Evolutionary conservation across 2,113 vertebrate genomes (phyloP).

Genomic region (Megaptera novaeangliae): DNA sequence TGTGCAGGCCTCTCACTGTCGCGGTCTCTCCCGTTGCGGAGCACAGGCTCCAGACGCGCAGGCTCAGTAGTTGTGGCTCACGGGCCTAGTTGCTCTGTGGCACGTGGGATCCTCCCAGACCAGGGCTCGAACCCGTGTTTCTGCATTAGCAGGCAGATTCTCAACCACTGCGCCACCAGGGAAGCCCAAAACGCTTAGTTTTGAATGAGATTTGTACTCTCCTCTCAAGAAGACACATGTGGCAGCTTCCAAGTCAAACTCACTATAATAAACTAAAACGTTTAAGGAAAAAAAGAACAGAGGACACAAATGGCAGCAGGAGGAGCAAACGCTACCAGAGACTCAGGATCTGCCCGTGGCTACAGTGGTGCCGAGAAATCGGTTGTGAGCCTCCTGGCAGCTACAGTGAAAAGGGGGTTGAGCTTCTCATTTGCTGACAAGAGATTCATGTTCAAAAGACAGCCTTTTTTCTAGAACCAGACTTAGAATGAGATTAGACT

Average conservation of each 20-base stretch:
- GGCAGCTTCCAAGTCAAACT: not conserved
- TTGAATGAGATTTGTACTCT: not conserved
- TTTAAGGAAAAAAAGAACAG: not conserved
- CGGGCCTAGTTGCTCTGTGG: too few species aligned
- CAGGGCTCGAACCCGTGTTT: too few species aligned
- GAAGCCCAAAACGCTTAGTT: too few species aligned
- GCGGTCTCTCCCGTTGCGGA: too few species aligned
- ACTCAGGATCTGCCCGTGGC: not conserved
- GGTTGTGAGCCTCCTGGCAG: not conserved
- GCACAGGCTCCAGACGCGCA: too few species aligned
- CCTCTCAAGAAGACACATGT: not conserved
- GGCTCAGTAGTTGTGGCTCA: too few species aligned
- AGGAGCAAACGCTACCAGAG: not conserved
- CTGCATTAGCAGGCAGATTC: too few species aligned
- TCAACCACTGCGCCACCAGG: too few species aligned
- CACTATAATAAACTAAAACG: not conserved
- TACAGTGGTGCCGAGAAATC: not conserved
- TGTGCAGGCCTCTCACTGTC: too few species aligned
- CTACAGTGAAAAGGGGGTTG: not conserved
- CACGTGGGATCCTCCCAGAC: too few species aligned
- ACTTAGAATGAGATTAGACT: not conserved
- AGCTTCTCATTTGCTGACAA: not conserved
- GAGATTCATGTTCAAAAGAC: not conserved
- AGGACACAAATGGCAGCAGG: not conserved
- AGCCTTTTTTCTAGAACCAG: not conserved